phyloP scores from a whole-genome alignment of 53 echinoderm and acorn worm species.

The Luidia sarsii region DNA sequence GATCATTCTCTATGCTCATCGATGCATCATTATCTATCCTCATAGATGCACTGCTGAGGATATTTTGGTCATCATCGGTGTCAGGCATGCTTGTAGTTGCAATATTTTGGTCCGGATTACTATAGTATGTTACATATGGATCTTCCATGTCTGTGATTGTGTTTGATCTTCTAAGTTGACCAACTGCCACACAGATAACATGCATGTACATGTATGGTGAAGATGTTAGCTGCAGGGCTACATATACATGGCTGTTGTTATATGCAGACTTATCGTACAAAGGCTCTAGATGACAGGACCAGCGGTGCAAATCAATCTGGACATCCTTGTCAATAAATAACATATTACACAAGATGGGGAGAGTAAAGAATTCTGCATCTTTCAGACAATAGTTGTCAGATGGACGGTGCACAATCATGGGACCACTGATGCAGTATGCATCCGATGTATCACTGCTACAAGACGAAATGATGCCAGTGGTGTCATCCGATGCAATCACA shows the following conservation, averaged over 20 bases:
- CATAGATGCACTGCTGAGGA: too few relatives aligned
- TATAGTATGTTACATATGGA: too few relatives aligned
- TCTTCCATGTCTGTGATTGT: too few relatives aligned
- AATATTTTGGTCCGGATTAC: neutral
- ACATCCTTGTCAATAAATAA: neutral
- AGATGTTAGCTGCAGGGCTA: neutral
- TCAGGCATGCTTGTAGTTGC: too few relatives aligned
- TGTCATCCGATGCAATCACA: conserved; percentile 3
- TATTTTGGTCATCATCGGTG: conserved; percentile 1
- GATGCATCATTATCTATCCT: too few relatives aligned
- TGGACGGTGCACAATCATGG: conserved; percentile 6
- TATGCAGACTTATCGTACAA: neutral
- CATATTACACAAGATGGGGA: neutral
- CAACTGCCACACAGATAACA: neutral
- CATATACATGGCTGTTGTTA: conserved; percentile 5
- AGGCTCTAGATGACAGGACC: neutral
- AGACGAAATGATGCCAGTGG: conserved; percentile 5
- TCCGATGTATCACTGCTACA: neutral
- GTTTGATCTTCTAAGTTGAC: too few relatives aligned
- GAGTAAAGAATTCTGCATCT: neutral
- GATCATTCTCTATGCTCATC: too few relatives aligned
- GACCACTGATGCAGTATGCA: conserved; percentile 9
- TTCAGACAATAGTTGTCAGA: neutral
- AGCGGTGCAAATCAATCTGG: neutral
- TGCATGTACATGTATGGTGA: too few relatives aligned